These are phyloP conservation scores for Lepilemur septentrionalis DNA, from an alignment of 2,797 vertebrate species.

Conservation along the genomic window DNA sequence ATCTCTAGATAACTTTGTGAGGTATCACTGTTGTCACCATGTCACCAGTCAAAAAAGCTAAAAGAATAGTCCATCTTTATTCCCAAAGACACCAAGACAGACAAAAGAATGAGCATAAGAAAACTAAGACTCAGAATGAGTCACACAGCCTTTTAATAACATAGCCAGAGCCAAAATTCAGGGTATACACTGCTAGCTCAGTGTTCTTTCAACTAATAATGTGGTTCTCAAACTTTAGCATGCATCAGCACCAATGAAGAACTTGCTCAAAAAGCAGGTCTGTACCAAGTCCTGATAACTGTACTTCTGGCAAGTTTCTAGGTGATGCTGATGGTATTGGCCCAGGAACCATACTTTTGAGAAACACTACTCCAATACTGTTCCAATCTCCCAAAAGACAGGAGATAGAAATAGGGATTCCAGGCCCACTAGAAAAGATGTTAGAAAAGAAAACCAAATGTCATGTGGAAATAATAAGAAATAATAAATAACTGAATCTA, in stretches of 20 bases:
- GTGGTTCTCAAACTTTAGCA: background rate
- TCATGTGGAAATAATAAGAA: slow-evolving; percentile 71
- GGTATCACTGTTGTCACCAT: background rate
- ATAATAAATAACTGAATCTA: slow-evolving; percentile 57
- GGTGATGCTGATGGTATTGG: background rate
- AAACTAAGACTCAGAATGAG: background rate
- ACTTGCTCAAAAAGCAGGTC: background rate
- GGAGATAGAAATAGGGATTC: background rate
- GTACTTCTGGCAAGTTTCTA: slow-evolving; percentile 17
- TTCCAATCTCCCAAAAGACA: background rate
- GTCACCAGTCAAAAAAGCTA: slow-evolving; percentile 63
- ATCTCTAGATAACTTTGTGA: slow-evolving; percentile 8
- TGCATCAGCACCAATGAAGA: background rate
- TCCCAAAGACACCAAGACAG: background rate
- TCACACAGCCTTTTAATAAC: background rate
- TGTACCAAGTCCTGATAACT: background rate
- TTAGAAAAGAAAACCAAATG: slow-evolving; percentile 55
- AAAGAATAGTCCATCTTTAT: slow-evolving; percentile 83
- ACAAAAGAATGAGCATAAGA: background rate
- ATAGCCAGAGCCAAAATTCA: background rate
- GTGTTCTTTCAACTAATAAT: background rate
- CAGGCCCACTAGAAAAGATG: background rate
- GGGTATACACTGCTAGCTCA: background rate
- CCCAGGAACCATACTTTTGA: background rate
- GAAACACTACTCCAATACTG: background rate